These are phyloP conservation scores for Haplochromis vanheusdeni DNA, from an alignment of 2,113 vertebrate genomes.

Conservation along the genomic window DNA sequence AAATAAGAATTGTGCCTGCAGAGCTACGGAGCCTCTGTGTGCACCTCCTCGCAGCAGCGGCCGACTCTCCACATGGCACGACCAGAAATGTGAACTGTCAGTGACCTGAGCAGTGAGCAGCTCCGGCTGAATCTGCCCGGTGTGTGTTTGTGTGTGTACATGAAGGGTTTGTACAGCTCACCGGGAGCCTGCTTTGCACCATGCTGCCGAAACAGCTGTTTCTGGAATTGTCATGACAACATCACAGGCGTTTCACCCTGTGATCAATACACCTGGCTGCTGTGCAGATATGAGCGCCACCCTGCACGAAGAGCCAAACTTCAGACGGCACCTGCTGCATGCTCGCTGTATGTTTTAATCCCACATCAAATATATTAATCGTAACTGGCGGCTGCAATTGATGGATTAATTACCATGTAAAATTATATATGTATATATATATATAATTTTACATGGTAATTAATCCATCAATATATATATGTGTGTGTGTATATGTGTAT, in stretches of 20 bases:
- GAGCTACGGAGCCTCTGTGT: background rate
- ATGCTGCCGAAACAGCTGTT: conserved; percentile 17
- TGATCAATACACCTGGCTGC: conserved; percentile 28
- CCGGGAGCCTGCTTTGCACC: conserved; percentile 13
- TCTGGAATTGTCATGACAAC: conserved; percentile 26
- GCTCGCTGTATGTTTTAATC: background rate
- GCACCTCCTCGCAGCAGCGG: background rate
- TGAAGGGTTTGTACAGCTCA: background rate
- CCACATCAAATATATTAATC: background rate
- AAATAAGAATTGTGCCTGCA: conserved; percentile 46
- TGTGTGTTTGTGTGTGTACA: background rate
- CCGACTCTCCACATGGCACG: background rate
- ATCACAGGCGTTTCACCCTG: background rate
- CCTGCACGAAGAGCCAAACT: background rate
- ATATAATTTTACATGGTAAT: too few species aligned
- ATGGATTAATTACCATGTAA: background rate
- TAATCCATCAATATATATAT: too few species aligned
- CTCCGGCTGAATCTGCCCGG: background rate
- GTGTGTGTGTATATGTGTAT: too few species aligned
- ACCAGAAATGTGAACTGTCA: conserved; percentile 39
- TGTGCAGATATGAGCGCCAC: background rate
- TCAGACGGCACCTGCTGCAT: background rate
- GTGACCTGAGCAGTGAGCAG: conserved; percentile 17
- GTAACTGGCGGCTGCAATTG: background rate
- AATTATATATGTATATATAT: background rate